Percentiles rank a stretch among this genome's conserved stretches.
These are phyloP conservation scores for Cheilosia variabilis DNA, from an alignment of 2,888 invertebrate species.

Conservation along the genomic window DNA sequence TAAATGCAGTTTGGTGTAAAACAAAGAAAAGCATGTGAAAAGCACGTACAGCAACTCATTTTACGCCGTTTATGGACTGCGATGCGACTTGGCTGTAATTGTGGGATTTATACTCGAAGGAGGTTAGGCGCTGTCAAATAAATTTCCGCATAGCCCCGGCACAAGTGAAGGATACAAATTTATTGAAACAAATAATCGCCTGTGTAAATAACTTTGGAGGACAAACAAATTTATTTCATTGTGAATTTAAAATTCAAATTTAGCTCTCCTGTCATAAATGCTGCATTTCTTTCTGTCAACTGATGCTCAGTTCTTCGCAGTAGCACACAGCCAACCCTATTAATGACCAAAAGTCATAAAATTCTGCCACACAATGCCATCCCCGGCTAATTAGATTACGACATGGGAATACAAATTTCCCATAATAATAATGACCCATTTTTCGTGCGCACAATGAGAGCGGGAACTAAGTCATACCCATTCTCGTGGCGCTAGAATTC, in stretches of 20 bases:
- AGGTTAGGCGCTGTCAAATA: neutral
- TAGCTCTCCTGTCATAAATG: no score
- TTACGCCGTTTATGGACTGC: conserved; percentile 31
- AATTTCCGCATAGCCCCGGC: neutral
- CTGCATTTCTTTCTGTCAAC: no score
- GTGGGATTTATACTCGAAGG: conserved; percentile 8
- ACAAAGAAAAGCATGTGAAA: conserved; percentile 4
- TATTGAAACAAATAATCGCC: no score
- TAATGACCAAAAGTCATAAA: no score
- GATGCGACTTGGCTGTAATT: conserved; percentile 26
- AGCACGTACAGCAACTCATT: conserved; percentile 7
- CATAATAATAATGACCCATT: neutral
- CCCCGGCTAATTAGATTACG: neutral
- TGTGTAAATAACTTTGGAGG: no score
- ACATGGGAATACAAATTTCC: neutral
- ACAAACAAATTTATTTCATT: no score
- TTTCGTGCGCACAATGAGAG: neutral
- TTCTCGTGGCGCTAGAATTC: no score
- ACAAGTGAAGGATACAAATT: neutral
- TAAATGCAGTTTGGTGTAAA: conserved; percentile 11
- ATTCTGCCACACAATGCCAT: no score
- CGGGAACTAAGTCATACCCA: no score
- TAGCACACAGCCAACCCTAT: no score
- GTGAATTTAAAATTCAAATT: no score
- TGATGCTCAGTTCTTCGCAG: no score